phyloP scores from a whole-genome alignment of 1,140 invertebrate species.

The Elymnias hypermnestra region DNA sequence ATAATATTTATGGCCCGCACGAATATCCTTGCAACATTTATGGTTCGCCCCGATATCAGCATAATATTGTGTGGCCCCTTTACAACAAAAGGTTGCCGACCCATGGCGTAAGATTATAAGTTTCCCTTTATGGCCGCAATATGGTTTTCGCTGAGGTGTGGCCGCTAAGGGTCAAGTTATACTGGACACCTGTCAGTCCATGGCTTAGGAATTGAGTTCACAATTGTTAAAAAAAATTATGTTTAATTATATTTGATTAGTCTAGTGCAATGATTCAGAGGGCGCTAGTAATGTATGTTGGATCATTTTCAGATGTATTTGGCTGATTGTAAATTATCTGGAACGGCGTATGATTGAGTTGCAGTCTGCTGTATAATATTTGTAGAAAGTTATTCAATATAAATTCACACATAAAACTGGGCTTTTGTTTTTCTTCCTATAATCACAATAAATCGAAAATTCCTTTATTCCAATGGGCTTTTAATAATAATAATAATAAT shows the following conservation, averaged over 20 bases:
- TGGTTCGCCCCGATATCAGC: no score
- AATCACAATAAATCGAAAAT: neutral
- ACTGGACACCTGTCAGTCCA: neutral
- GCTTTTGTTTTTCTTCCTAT: conserved; percentile 6
- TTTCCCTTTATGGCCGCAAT: no score
- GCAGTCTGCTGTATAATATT: conserved; percentile 63
- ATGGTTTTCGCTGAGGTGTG: no score
- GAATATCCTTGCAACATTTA: no score
- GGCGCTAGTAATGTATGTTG: conserved; percentile 22
- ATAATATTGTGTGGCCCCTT: no score
- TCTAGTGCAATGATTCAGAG: conserved; percentile 29
- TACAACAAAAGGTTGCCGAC: no score
- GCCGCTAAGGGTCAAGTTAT: neutral
- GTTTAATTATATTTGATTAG: conserved; percentile 7
- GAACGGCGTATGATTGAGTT: conserved; percentile 35
- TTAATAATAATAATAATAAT: no score
- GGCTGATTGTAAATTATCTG: conserved; percentile 34
- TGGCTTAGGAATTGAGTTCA: conserved; percentile 9
- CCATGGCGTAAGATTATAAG: no score
- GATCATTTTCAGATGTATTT: conserved; percentile 24
- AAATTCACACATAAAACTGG: conserved; percentile 50
- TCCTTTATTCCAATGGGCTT: no score
- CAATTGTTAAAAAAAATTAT: conserved; percentile 10
- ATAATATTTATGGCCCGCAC: no score
- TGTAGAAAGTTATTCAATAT: conserved; percentile 71